These are phyloP conservation scores for Sus scrofa DNA, from an alignment of 2,113 vertebrate species.

Conservation along the genomic window T2T-Sscrofa CM000812.6:215342001-215342500, in stretches of 20 bases:
- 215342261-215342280: conserved; percentile 75
- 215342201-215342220: conserved; percentile 58
- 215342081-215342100: neutral
- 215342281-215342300: conserved; percentile 66
- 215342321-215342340: conserved; percentile 50
- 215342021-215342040: neutral
- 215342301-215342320: conserved; percentile 70
- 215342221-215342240: conserved; percentile 68
- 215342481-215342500: conserved; percentile 73
- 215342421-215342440: conserved; percentile 63
- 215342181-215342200: conserved; percentile 39
- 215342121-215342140: conserved; percentile 14
- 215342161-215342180: conserved; percentile 35
- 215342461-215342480: conserved; percentile 73
- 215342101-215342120: neutral
- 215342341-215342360: conserved; percentile 68
- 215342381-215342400: conserved; percentile 68
- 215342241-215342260: conserved; percentile 51
- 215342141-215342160: conserved; percentile 26
- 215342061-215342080: neutral
- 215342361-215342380: conserved; percentile 48
- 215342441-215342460: conserved; percentile 54
- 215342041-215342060: neutral
- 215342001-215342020: neutral
- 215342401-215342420: conserved; percentile 43